phyloP scores from a whole-genome alignment of 2,888 invertebrate species.

The Philopedon plagiatum region DNA sequence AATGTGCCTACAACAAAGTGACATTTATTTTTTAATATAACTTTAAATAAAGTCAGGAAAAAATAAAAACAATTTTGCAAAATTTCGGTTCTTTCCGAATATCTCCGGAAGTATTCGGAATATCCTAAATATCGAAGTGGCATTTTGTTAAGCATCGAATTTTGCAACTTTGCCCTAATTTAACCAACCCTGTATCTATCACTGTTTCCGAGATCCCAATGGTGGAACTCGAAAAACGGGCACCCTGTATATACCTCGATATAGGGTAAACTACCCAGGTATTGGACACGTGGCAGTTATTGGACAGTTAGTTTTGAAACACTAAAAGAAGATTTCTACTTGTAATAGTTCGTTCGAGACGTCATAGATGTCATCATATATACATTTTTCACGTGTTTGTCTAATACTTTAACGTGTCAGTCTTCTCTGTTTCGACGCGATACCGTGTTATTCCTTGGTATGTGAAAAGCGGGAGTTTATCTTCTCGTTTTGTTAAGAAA shows the following conservation, averaged over 20 bases:
- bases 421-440: neutral
- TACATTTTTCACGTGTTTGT: neutral
- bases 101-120: neutral
- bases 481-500: constrained; percentile 4
- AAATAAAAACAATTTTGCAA: neutral
- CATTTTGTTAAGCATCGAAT: too few species aligned
- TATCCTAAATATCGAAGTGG: too few species aligned
- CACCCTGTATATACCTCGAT: too few species aligned
- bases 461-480: constrained; percentile 4
- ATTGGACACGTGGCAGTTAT: constrained; percentile 24
- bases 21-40: neutral
- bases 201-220: too few species aligned
- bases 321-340: constrained; percentile 8
- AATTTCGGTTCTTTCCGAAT: neutral
- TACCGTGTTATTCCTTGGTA: neutral
- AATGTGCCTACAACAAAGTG: neutral
- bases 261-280: constrained; percentile 28
- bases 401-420: neutral
- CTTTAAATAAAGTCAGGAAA: neutral
- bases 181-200: too few species aligned
- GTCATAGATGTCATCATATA: neutral
- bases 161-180: too few species aligned
- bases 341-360: neutral
- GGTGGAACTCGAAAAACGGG: too few species aligned
- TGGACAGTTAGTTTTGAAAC: constrained; percentile 4